A percentile compares a stretch with the other conserved stretches of the same genome.
phyloP scores from a whole-genome alignment of 2,113 vertebrate genomes.

The Leuciscus idus region DNA sequence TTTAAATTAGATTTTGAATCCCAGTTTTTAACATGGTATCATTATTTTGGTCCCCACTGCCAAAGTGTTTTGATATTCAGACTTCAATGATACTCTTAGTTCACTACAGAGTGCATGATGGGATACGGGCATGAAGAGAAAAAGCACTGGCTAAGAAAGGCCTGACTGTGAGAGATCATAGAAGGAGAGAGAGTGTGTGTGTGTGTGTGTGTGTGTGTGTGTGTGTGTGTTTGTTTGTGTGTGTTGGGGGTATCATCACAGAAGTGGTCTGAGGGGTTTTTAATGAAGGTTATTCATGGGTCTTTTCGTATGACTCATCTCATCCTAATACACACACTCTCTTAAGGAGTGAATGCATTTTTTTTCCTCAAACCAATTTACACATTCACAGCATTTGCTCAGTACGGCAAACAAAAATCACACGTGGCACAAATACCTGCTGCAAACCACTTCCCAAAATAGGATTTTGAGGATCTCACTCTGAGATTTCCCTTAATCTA shows the following conservation, averaged over 20 bases:
- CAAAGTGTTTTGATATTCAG: slow-evolving; percentile 11
- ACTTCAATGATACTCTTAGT: background rate
- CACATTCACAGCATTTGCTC: background rate
- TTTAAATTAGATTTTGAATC: background rate
- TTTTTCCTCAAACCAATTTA: background rate
- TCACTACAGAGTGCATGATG: background rate
- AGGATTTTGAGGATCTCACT: background rate
- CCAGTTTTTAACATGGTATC: background rate
- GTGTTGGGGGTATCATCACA: slow-evolving; percentile 12
- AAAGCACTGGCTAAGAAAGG: background rate
- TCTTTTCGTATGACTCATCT: slow-evolving; percentile 32
- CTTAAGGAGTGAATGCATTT: slow-evolving; percentile 1
- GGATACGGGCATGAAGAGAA: background rate
- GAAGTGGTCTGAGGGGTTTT: background rate
- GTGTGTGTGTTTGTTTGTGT: slow-evolving; percentile 27
- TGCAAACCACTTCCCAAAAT: background rate
- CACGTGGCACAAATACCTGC: background rate
- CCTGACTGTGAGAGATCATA: slow-evolving; percentile 2
- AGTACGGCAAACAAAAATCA: background rate
- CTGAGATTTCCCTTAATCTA: background rate
- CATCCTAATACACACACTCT: slow-evolving; percentile 6
- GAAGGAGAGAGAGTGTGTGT: background rate
- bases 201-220: slow-evolving; percentile 23
- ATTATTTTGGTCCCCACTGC: background rate
- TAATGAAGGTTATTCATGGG: slow-evolving; percentile 38